Percentiles rank a stretch among this genome's conserved stretches.
These are phyloP conservation scores for Diceros bicornis DNA, from an alignment of 2,797 vertebrate genomes.

Conservation along the genomic window DNA sequence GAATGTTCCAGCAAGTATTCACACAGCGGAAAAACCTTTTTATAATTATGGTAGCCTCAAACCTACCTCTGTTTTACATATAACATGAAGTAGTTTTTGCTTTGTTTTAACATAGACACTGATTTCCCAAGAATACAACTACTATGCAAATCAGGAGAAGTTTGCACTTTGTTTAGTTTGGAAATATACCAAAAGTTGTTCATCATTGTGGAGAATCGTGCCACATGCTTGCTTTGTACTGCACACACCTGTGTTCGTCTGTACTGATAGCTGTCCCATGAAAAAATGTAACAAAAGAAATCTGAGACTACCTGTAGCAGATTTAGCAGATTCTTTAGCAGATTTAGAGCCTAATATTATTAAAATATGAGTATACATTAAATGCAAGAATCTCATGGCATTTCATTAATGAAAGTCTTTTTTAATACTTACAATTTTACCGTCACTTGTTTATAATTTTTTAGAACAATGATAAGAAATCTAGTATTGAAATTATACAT, in stretches of 20 bases:
- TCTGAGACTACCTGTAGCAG: background rate
- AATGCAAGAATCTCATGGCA: background rate
- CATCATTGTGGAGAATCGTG: background rate
- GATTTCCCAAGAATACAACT: background rate
- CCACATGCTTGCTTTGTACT: background rate
- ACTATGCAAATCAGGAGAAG: background rate
- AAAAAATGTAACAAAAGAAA: background rate
- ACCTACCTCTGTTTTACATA: background rate
- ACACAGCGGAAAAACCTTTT: background rate
- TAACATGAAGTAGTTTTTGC: background rate
- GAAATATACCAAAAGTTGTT: background rate
- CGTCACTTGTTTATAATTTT: background rate
- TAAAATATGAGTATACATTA: background rate
- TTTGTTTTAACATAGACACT: background rate
- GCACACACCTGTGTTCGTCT: background rate
- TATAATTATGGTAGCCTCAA: background rate
- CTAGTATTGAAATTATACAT: background rate
- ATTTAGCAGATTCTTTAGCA: background rate
- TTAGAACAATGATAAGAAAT: constrained; percentile 10
- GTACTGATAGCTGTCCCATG: background rate
- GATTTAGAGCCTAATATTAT: constrained; percentile 23
- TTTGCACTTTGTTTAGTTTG: background rate
- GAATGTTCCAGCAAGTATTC: background rate
- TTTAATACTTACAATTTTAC: constrained; percentile 25
- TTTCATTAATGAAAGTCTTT: background rate